A percentile compares a stretch with the other conserved stretches of the same genome.
These are phyloP conservation scores for Serilophus lunatus DNA, from an alignment of 2,113 vertebrate genomes.

Conservation along the genomic window DNA sequence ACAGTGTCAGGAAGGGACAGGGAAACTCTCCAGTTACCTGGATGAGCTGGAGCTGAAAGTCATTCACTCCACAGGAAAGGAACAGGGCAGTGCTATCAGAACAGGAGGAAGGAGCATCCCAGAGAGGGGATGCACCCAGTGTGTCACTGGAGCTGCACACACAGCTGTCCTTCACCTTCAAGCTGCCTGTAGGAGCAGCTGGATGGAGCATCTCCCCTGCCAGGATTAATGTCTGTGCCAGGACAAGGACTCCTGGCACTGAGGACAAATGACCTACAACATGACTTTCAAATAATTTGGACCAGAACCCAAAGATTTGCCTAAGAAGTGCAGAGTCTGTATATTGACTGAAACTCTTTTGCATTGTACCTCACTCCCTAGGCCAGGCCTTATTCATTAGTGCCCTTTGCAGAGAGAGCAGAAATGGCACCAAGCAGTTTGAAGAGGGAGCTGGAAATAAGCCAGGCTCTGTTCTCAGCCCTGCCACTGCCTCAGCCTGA, in stretches of 20 bases:
- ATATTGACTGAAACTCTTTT: background rate
- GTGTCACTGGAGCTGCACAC: background rate
- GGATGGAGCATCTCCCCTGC: background rate
- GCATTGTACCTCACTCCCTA: accelerated
- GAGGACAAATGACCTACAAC: background rate
- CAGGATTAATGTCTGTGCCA: background rate
- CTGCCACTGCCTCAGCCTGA: background rate
- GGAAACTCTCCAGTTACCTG: background rate
- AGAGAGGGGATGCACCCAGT: accelerated
- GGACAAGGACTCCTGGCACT: background rate
- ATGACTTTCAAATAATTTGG: background rate
- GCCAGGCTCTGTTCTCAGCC: background rate
- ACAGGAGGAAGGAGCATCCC: accelerated
- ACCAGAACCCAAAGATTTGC: background rate
- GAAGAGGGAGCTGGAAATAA: background rate
- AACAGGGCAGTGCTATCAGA: background rate
- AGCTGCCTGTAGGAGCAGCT: background rate
- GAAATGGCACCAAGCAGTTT: background rate
- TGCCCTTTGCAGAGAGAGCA: background rate
- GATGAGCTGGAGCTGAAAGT: background rate
- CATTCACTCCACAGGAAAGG: background rate
- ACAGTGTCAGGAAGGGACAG: background rate
- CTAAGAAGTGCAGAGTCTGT: background rate
- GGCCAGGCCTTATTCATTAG: background rate
- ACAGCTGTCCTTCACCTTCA: background rate